phyloP scores from a whole-genome alignment of 2,113 vertebrate species.

The Thermophis baileyi region DNA sequence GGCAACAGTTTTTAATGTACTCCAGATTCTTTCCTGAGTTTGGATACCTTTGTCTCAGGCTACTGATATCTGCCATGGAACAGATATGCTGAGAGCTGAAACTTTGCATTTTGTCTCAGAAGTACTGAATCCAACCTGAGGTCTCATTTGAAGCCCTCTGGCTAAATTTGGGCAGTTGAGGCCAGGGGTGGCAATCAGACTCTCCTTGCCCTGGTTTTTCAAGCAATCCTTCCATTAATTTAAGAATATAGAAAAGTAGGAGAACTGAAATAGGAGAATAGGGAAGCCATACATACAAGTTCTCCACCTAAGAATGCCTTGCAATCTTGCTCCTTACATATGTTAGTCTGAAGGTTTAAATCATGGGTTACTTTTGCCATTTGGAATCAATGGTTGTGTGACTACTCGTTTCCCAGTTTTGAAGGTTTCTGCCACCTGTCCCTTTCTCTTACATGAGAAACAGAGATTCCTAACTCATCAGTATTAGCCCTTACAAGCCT shows the following conservation, averaged over 20 bases:
- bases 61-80: conserved; percentile 1
- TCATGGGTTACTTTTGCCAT: not conserved
- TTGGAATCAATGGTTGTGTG: not conserved
- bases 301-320: not conserved
- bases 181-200: not conserved
- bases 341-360: not conserved
- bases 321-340: not conserved
- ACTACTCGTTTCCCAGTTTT: not conserved
- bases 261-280: not conserved
- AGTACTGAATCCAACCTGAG: not conserved
- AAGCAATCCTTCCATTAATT: not conserved
- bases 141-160: not conserved
- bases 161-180: not conserved
- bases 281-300: not conserved
- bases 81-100: conserved; percentile 10
- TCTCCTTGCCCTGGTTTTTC: not conserved
- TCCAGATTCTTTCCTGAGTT: not conserved
- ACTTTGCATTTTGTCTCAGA: not conserved
- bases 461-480: not conserved
- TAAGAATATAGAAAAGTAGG: not conserved
- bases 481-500: not conserved
- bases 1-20: not conserved
- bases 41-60: not conserved
- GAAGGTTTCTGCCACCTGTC: not conserved
- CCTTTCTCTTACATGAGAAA: not conserved